Evolutionary conservation across 1,140 invertebrate species (phyloP), one percentile per base, ranked within the genome.

Genomic region (Lordiphosa mommai): DNA sequence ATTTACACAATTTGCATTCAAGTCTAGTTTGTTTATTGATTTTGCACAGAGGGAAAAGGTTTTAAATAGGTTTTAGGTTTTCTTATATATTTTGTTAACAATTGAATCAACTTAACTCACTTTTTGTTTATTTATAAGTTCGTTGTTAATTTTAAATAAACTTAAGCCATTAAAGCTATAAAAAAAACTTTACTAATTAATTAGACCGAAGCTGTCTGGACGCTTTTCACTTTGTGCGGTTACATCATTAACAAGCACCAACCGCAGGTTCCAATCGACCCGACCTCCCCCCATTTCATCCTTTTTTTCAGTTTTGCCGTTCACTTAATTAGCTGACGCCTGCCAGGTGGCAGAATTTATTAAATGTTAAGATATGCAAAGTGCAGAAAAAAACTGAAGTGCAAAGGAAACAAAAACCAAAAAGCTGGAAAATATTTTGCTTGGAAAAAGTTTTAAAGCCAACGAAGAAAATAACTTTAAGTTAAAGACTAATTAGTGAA

Each of bases 321-420:
- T 49, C 48, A 60, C 46, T 70, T 79, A 66, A 80, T 80, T 80
- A 65, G 33, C 64, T 58, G 38, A 34, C 40, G 59, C 51, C 63
- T 33, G 47, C 38, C 50, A 29, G 49, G 50, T 46, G 63, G 30
- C 37, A 36, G 30, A 68, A 50, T 59, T 55, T 50, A 30, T 61
- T 58, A 49, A 76, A 61, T 52, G 49, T 51, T 58, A 61, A 61
- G 44, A 46, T 74, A 59, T 50, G 49, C 29, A 33, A 17, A 49
- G 16, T 34, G 37, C 13, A 43, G 8, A 40, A 41, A 60, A 51
- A 27, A 40, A 14, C 0, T 36, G 29, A 30, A 36, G 9, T 13
- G 8, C 7, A n/a, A 37, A 34, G 34, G n/a, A 17, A 49, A 58
- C n/a, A n/a, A n/a, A n/a, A n/a, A n/a, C n/a, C n/a, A 12, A 36